Percentiles rank a stretch among this genome's conserved stretches.
Evolutionary conservation across 2,797 vertebrate species (phyloP).

Genomic region (Tenualosa ilisha): DNA sequence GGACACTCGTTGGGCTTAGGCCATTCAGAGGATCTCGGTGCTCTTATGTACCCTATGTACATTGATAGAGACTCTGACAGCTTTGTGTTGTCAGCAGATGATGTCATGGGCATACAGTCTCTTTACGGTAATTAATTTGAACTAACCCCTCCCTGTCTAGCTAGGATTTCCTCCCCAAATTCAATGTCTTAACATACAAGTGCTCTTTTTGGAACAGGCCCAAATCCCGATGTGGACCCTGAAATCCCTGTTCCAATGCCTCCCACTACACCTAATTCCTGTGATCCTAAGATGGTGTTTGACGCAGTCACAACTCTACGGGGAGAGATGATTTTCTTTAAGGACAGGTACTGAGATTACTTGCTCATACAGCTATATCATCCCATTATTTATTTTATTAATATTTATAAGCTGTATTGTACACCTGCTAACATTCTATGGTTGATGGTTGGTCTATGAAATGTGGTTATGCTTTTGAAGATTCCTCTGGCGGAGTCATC

Average conservation of each 20-base stretch:
- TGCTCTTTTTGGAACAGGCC: constrained; percentile 53
- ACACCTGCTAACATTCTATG: background rate
- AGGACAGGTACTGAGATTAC: constrained; percentile 69
- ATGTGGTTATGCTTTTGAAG: constrained; percentile 55
- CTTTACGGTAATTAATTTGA: constrained; percentile 65
- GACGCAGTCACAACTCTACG: constrained; percentile 73
- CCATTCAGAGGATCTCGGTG: constrained; percentile 67
- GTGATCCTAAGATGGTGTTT: constrained; percentile 66
- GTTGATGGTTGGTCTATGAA: too few species aligned
- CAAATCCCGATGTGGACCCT: constrained; percentile 33
- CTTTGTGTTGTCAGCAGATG: constrained; percentile 66
- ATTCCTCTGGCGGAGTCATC: constrained; percentile 73
- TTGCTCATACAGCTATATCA: background rate
- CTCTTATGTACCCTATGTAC: constrained; percentile 73
- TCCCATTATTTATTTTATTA: background rate
- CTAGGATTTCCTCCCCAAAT: constrained; percentile 21
- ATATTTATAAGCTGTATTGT: background rate
- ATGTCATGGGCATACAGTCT: constrained; percentile 71
- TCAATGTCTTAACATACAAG: background rate
- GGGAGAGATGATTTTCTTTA: constrained; percentile 78
- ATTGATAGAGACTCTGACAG: constrained; percentile 59
- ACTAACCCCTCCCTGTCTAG: background rate
- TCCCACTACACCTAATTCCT: constrained; percentile 57
- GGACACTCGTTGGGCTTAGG: constrained; percentile 73
- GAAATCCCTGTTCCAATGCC: constrained; percentile 50